Evolutionary conservation across 1,140 invertebrate species (phyloP), one percentile per base, ranked within the genome.

Genomic region (Dreissena rostriformis): DNA sequence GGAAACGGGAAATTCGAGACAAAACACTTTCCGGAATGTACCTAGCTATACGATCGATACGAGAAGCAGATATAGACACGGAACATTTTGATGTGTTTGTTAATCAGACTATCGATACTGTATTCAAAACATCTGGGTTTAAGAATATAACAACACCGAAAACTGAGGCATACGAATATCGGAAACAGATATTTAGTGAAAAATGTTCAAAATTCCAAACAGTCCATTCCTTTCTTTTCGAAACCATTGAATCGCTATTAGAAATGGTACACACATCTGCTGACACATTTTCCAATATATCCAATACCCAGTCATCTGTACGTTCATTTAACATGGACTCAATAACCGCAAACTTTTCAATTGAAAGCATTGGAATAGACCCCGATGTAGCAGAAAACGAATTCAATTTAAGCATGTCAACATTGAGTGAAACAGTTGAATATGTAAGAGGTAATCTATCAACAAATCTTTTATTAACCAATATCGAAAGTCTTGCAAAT

Each of bases 241-340:
- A 80, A 70, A 29, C 77, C 10, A 71, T 53, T 28, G 26, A 80
- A 19, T 14, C 61, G 14, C 53, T 80, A 14, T 71, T 80, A 22
- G 68, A 63, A 70, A 80, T 80, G 77, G 14, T 49, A 22, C 28
- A 80, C 61, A 53, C 68, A 71, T 57, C 77, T 57, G 67, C 66
- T 57, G 57, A 28, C n/a, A 29, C 65, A 0, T 17, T 80, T 5
- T 57, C n/a, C 51, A 71, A 80, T 61, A 39, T 55, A 6, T 39
- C 53, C 0, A 52, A 22, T n/a, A 19, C 57, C 6, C 11, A 70
- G 22, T 49, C 28, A 15, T 4, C 29, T 19, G 24, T 80, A 10
- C 12, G 5, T 6, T 24, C 17, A 14, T 80, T 80, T 29, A 71
- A 80, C 29, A 70, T 80, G 24, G 52, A 72, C 29, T 24, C 68